Percentiles rank a stretch among this genome's conserved stretches.
Evolutionary conservation across 1,140 invertebrate species (phyloP).

Genomic region (Subanguina moxae): DNA sequence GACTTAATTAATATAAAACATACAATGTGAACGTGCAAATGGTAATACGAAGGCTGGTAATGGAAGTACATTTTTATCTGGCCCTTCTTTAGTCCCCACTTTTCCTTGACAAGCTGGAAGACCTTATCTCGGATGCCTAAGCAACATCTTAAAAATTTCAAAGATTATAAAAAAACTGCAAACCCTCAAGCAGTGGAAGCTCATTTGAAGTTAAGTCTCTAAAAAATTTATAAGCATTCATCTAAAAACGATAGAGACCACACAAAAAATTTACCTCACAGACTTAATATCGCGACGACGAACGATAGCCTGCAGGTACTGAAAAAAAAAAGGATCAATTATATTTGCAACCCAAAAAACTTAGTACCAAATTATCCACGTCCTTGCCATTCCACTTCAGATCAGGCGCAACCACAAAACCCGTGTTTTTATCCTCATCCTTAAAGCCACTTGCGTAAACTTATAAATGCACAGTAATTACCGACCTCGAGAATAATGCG

Average conservation of each 20-base stretch:
- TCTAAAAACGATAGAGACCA: constrained; percentile 9
- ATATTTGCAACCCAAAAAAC: not conserved
- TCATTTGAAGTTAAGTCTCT: constrained; percentile 38
- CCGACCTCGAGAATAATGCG: constrained; percentile 72
- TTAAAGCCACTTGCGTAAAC: too few species aligned
- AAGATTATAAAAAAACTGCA: too few species aligned
- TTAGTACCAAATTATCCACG: constrained; percentile 66
- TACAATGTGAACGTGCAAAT: constrained; percentile 80
- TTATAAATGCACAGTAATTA: too few species aligned
- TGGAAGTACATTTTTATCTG: constrained; percentile 74
- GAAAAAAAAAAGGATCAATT: not conserved
- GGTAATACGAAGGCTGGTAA: constrained; percentile 94
- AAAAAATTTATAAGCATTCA: constrained; percentile 4
- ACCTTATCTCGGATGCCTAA: constrained; percentile 32
- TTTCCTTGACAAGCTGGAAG: constrained; percentile 28
- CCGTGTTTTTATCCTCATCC: constrained; percentile 72
- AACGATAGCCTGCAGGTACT: constrained; percentile 69
- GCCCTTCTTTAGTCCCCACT: constrained; percentile 29
- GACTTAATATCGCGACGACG: constrained; percentile 71
- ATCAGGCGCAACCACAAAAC: constrained; percentile 82
- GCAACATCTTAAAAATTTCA: too few species aligned
- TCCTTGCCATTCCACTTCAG: constrained; percentile 77
- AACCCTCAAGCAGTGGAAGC: constrained; percentile 37
- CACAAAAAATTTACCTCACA: constrained; percentile 65
- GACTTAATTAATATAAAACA: not conserved